Base-by-base conservation (phyloP, 2,113 vertebrate genomes). In the Nothocercus nigrocapillus region DNA sequence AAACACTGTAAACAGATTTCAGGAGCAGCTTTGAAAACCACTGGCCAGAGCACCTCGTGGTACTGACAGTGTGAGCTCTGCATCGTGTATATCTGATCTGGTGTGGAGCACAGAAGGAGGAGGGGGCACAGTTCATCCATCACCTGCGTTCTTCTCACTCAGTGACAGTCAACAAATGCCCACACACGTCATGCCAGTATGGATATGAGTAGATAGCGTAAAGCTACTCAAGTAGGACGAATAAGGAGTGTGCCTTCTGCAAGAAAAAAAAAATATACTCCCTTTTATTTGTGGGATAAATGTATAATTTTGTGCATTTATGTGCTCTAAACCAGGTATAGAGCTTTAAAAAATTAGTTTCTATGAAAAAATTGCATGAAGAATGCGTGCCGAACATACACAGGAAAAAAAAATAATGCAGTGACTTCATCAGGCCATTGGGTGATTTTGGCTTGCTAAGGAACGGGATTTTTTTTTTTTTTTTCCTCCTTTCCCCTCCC, bases 361-460 rank as follows among this genome's bases (percentile, higher is more conserved):
- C 34, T 79, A 10, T 1, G 5, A 70, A 66, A 38, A 85, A 92
- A 82, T 72, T 1, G 2, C 70, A 16, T 68, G n/a, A 95, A 69
- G 49, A 88, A 61, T 8, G 12, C 27, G 63, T 53, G 44, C 20
- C 59, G 69, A 64, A 90, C 4, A 78, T 18, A 80, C 6, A 64
- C 17, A 66, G 20, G 24, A 4, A 59, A 76, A 53, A 61, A 83
- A 89, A 79, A 87, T 6, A 77, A 79, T 56, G 84, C 62, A 68
- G 78, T 95, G 91, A 96, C 89, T 96, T 97, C 90, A 93, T 95
- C 91, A 95, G 83, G 78, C 64, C 70, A 34, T 94, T 83, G 91
- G 73, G 49, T 87, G 90, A 85, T 92, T 78, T 51, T 78, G 79
- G 74, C 88, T 89, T 79, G 82, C 88, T 95, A 45, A 73, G 74